A percentile compares a stretch with the other conserved stretches of the same genome.
Evolutionary conservation across 2,797 vertebrate species (phyloP).

Genomic region (Rhynchonycteris naso): DNA sequence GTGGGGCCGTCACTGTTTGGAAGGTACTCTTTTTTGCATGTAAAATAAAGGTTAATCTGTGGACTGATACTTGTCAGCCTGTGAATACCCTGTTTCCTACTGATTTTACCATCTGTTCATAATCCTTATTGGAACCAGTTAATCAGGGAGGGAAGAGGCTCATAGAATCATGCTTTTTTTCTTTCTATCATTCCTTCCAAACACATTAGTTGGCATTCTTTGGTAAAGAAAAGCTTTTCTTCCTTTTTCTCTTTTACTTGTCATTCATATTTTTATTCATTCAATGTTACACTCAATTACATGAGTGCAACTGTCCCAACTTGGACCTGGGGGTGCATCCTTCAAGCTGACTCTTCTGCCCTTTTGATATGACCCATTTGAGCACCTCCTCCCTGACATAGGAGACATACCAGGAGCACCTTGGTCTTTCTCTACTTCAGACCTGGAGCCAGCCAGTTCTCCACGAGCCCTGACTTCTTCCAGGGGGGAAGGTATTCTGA

Average conservation of each 20-base stretch:
- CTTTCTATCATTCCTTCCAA: not conserved
- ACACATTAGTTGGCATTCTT: not conserved
- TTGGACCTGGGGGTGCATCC: not conserved
- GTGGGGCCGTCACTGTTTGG: not conserved
- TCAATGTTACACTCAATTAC: not conserved
- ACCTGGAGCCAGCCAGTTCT: not conserved
- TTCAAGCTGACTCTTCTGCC: not conserved
- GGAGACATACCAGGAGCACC: not conserved
- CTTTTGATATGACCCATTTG: not conserved
- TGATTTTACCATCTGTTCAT: slow-evolving; percentile 45
- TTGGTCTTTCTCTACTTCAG: not conserved
- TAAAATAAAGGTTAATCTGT: slow-evolving; percentile 13
- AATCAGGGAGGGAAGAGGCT: not conserved
- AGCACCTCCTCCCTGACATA: not conserved
- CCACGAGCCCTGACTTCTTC: not conserved
- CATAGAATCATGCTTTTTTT: not conserved
- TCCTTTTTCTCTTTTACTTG: not conserved
- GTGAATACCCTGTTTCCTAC: slow-evolving; percentile 14
- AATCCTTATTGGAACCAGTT: slow-evolving; percentile 32
- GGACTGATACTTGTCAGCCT: not conserved
- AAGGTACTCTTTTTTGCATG: slow-evolving; percentile 21
- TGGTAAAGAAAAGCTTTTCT: not conserved
- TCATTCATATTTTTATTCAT: slow-evolving; percentile 45
- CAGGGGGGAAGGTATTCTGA: not conserved
- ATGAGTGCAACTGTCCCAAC: not conserved